Evolutionary conservation across 1,140 invertebrate genomes (phyloP).

Genomic region (Muscidifurax raptorellus): DNA sequence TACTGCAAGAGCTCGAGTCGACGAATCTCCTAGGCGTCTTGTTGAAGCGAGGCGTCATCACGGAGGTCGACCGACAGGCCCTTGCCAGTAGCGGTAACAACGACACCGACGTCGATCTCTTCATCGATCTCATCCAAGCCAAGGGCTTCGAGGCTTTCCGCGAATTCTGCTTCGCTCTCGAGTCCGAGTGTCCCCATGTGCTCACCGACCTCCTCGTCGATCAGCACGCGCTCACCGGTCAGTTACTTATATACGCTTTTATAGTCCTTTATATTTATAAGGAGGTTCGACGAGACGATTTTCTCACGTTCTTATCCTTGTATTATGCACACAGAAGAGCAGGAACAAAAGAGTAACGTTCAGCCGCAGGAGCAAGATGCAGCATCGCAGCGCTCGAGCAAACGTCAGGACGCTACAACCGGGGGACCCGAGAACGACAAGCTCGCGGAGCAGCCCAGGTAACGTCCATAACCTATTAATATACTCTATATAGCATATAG

Average conservation of each 20-base stretch:
- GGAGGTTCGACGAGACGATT: background rate
- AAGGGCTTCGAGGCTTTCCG: constrained; percentile 77
- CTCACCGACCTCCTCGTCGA: constrained; percentile 74
- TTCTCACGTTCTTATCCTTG: background rate
- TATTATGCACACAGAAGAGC: constrained; percentile 28
- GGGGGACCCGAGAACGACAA: background rate
- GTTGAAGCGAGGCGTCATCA: constrained; percentile 69
- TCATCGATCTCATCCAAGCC: constrained; percentile 75
- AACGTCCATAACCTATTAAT: background rate
- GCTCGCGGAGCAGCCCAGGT: background rate
- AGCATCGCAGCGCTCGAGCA: background rate
- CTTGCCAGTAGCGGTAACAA: constrained; percentile 61
- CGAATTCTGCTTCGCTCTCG: constrained; percentile 77
- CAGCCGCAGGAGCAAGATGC: constrained; percentile 7
- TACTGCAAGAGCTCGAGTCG: constrained; percentile 65
- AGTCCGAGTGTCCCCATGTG: constrained; percentile 76
- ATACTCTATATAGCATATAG: background rate
- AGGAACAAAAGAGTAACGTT: constrained; percentile 27
- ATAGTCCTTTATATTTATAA: background rate
- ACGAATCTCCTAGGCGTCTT: constrained; percentile 67
- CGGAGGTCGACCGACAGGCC: constrained; percentile 66
- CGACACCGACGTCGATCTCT: constrained; percentile 68
- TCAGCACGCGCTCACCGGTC: constrained; percentile 63
- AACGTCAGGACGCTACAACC: background rate
- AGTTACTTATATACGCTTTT: background rate